Evolutionary conservation across 2,888 invertebrate genomes (phyloP).

Genomic region (Conistra vaccinii): DNA sequence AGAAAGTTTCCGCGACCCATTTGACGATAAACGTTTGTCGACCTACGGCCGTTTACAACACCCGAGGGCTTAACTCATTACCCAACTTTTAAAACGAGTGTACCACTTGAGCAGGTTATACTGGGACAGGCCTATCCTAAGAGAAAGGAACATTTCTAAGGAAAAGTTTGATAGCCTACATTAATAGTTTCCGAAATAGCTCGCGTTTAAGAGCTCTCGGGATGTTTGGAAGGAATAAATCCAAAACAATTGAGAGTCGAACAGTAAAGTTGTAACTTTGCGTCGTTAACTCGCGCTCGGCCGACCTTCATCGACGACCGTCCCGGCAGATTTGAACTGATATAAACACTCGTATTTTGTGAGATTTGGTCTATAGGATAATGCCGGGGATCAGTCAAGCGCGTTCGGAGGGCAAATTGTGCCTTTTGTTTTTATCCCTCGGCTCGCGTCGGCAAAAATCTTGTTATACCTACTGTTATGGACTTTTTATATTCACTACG

Average conservation of each 20-base stretch:
- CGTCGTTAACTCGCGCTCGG: slow-evolving; percentile 67
- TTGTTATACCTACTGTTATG: slow-evolving; percentile 75
- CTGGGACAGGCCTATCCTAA: slow-evolving; percentile 40
- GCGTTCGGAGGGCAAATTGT: slow-evolving; percentile 79
- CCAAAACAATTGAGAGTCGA: slow-evolving; percentile 74
- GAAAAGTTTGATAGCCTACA: slow-evolving; percentile 52
- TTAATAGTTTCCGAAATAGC: slow-evolving; percentile 65
- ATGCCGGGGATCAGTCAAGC: slow-evolving; percentile 81
- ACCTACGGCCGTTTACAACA: slow-evolving; percentile 54
- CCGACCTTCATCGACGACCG: slow-evolving; percentile 72
- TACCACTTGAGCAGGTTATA: slow-evolving; percentile 39
- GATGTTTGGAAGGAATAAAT: slow-evolving; percentile 68
- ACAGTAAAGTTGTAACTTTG: slow-evolving; percentile 73
- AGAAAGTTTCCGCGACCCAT: slow-evolving; percentile 59
- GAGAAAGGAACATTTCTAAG: slow-evolving; percentile 31
- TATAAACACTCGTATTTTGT: slow-evolving; percentile 79
- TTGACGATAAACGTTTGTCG: slow-evolving; percentile 58
- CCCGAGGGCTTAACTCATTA: slow-evolving; percentile 66
- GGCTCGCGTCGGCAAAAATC: slow-evolving; percentile 76
- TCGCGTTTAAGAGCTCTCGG: slow-evolving; percentile 35
- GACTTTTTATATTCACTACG: slow-evolving; percentile 77
- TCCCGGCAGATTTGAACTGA: slow-evolving; percentile 78
- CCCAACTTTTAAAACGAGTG: slow-evolving; percentile 58
- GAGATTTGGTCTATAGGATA: slow-evolving; percentile 77
- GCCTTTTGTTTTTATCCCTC: slow-evolving; percentile 81